phyloP scores from a whole-genome alignment of 2,797 vertebrate genomes.

The Premnoplex brunnescens region DNA sequence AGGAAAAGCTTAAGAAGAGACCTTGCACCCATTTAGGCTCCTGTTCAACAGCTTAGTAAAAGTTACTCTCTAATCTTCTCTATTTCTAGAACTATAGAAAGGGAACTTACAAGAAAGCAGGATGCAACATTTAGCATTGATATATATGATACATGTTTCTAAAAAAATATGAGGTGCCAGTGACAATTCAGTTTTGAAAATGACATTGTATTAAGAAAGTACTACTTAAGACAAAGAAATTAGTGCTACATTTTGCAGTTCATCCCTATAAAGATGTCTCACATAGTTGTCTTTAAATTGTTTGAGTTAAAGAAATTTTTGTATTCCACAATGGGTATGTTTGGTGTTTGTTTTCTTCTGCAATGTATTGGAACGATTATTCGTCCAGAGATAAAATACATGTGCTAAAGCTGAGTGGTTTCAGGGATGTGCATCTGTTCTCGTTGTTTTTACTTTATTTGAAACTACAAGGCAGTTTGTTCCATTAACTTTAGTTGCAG shows the following conservation, averaged over 20 bases:
- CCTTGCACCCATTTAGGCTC: not conserved
- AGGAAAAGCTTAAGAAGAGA: not conserved
- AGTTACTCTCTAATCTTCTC: not conserved
- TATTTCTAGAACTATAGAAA: not conserved
- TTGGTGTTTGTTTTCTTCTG: not conserved
- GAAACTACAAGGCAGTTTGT: not conserved
- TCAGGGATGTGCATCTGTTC: not conserved
- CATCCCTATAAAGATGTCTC: not conserved
- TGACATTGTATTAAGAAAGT: not conserved
- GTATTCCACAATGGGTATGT: not conserved
- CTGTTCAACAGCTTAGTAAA: not conserved
- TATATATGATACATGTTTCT: not conserved
- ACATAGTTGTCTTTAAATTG: not conserved
- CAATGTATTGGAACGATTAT: not conserved
- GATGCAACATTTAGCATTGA: not conserved
- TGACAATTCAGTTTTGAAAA: not conserved
- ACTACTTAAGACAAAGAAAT: not conserved
- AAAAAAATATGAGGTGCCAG: not conserved
- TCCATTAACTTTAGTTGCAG: not conserved
- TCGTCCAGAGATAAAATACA: not conserved
- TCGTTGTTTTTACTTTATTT: not conserved
- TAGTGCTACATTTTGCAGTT: not conserved
- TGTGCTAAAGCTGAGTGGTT: not conserved
- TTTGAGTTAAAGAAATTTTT: not conserved
- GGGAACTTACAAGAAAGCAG: not conserved